Conservation (phyloP, 2,888 invertebrate genomes). For the Nephrotoma flavescens region DNA sequence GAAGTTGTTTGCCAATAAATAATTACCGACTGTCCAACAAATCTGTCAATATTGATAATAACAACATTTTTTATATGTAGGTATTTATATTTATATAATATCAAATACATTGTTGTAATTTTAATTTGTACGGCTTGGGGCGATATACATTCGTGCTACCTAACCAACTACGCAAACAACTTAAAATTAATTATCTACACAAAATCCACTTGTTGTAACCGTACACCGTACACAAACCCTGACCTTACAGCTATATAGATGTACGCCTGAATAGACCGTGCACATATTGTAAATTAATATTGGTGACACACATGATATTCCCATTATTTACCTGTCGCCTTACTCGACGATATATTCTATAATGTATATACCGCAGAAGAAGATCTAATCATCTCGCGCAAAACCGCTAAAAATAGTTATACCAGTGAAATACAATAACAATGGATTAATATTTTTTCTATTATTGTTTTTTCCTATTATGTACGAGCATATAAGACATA, state of each 20-base stretch:
- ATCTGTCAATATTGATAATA: background rate
- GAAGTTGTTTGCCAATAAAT: background rate
- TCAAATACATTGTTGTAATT: background rate
- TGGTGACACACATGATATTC: background rate
- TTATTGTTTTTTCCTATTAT: background rate
- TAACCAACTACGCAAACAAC: too few species aligned
- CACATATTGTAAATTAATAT: background rate
- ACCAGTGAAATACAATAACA: background rate
- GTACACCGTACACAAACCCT: background rate
- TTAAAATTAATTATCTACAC: background rate
- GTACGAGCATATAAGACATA: background rate
- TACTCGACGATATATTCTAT: background rate
- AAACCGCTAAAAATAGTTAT: background rate
- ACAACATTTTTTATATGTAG: background rate
- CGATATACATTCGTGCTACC: background rate
- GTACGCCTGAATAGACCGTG: background rate
- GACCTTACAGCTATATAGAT: background rate
- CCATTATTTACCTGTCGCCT: background rate
- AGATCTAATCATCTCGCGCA: background rate
- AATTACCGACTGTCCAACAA: background rate
- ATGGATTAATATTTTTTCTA: background rate
- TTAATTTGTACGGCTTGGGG: background rate
- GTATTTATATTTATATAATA: background rate
- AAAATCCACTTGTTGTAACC: background rate
- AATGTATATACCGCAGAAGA: background rate